Base-by-base conservation (phyloP, 1,140 invertebrate species). In the Saxidomus purpurata region DNA sequence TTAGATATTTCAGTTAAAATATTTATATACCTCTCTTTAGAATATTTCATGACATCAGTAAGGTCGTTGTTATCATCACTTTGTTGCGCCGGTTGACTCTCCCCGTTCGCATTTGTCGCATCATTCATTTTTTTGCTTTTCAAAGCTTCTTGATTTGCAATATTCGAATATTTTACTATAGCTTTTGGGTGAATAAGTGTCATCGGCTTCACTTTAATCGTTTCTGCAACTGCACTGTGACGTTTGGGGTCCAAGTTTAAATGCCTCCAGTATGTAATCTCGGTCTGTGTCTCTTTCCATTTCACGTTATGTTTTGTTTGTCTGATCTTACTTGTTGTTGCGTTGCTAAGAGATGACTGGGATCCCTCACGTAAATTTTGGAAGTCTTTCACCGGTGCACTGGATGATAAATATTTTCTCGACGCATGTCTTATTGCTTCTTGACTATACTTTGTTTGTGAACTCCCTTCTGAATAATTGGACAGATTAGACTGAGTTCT, bases 271-370 rank as follows among this genome's bases (percentile, higher is more conserved):
- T 77, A 87, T 8, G 67, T 55, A 31, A 59, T 47, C 28, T 88
- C 86, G 4, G 40, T 81, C n/a, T 55, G 13, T 11, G 77, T 81
- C 22, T 88, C 86, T 36, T 71, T 80, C 86, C 86, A 88, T 71
- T 88, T 88, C 8, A 88, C 86, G 47, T 77, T 71, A 34, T 25
- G 34, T 55, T 71, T 52, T 28, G 63, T n/a, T 77, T 55, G 74
- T 63, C 49, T 55, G 17, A 79, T 36, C 47, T 79, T 85, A 85
- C 83, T 40, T 2, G 83, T 85, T 31, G 69, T 85, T 55, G 69
- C 47, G 17, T 52, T 52, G 69, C 83, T 85, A 13, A 74, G 69
- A 0, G 83, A 85, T 25, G 83, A 85, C 22, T 22, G 19, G 13
- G 83, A 74, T 36, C 83, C 34, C 4, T 85, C 34, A 71, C 83